These are phyloP conservation scores for Lasioglossum oenotherae DNA, from an alignment of 2,888 invertebrate species.

Conservation along the genomic window DNA sequence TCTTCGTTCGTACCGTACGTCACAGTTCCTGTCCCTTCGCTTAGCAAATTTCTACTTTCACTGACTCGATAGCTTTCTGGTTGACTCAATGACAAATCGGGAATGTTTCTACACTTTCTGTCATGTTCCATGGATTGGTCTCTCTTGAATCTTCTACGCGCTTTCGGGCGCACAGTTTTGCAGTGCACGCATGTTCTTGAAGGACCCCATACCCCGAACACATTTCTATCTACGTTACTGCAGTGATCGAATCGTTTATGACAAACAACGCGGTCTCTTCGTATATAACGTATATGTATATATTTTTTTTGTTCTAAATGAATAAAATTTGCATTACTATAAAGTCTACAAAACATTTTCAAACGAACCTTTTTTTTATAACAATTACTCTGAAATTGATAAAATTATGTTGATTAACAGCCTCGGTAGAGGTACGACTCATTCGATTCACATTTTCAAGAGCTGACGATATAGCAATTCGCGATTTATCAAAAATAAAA, in stretches of 20 bases:
- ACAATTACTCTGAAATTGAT: conserved; percentile 53
- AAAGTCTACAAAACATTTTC: conserved; percentile 17
- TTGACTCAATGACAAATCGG: background rate
- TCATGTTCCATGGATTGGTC: background rate
- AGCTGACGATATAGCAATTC: background rate
- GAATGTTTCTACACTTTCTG: conserved; percentile 10
- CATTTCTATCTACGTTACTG: conserved; percentile 36
- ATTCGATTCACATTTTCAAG: background rate
- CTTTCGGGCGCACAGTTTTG: conserved; percentile 5
- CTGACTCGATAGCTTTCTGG: conserved; percentile 2
- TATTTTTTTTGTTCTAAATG: conserved; percentile 5
- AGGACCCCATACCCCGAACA: conserved; percentile 27
- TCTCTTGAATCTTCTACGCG: conserved; percentile 9
- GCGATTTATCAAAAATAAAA: background rate
- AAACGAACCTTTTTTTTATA: conserved; percentile 19
- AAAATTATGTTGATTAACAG: conserved; percentile 47
- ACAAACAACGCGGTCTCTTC: conserved; percentile 29
- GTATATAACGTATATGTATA: background rate
- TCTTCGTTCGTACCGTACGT: background rate
- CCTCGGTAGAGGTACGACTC: conserved; percentile 3
- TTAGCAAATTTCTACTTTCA: too few relatives aligned
- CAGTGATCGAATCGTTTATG: conserved; percentile 11
- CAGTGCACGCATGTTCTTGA: background rate
- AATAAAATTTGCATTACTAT: conserved; percentile 27
- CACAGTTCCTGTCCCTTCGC: background rate